Conservation (phyloP, 2,113 vertebrate species). For the Redunca redunca region DNA sequence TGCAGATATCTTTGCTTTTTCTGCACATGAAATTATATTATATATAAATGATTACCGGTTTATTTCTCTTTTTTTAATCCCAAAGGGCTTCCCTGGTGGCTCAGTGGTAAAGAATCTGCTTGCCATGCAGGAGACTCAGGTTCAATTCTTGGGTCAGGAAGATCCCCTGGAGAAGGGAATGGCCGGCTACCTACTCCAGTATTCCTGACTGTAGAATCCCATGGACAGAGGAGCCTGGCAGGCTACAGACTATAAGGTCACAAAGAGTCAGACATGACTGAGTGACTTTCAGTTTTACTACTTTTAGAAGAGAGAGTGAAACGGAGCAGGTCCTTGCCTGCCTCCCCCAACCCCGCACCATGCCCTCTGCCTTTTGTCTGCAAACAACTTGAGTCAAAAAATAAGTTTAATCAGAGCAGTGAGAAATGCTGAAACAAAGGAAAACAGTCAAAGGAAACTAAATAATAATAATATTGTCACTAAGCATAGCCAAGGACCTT, state of each 20-base stretch:
- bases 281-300: background rate
- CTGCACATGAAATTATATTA: background rate
- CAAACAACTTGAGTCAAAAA: background rate
- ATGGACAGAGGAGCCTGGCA: background rate
- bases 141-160: background rate
- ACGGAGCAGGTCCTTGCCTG: rapidly evolving
- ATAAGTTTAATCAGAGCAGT: background rate
- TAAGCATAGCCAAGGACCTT: background rate
- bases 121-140: background rate
- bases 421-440: background rate
- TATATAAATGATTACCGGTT: background rate
- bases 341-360: background rate
- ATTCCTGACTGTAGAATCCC: background rate
- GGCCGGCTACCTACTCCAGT: background rate
- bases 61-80: background rate
- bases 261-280: background rate
- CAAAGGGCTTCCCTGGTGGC: background rate
- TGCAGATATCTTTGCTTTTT: background rate
- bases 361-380: background rate
- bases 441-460: background rate
- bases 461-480: background rate
- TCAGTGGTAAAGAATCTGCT: background rate
- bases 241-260: background rate
- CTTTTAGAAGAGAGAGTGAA: background rate
- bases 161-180: background rate